Evolutionary conservation across 2,888 invertebrate genomes (phyloP), one percentile per base, ranked within the genome.

Genomic region (Copidosoma aretas): DNA sequence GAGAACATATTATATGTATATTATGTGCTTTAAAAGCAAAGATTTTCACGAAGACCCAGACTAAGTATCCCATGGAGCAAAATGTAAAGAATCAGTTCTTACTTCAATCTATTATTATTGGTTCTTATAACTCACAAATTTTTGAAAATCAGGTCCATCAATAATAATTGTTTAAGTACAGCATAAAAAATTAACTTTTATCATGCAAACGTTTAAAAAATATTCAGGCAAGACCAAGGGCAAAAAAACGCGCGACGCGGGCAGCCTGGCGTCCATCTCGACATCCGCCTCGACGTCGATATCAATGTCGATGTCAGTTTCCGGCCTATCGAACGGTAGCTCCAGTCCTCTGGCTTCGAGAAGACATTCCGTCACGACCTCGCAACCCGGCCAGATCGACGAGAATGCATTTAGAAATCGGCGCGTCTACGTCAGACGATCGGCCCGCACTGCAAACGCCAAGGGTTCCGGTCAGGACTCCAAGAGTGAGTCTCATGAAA

Each of bases 241-340:
- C 39, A 78, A 78, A 58, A 77, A 79, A 1, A 77, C 77, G 17
- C 75, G 79, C n/a, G 82, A 83, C 76, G 88, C 90, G 3, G 91
- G 91, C 19, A 93, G 93, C 1, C 84, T 93, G 24, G 82, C 81
- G 0, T 82, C 82, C 15, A 81, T 81, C 49, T 83, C 83, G 14
- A 82, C 82, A 1, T 83, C 82, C 5, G 78, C 81, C 10, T 82
- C 83, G 15, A 81, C 82, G 4, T 82, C 82, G 14, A 82, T 82
- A 56, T 82, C 83, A 0, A 86, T 87, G 85, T 86, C 87, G 4
- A 86, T 85, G 80, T 91, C 92, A 1, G 91, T 91, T 83, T 91
- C 79, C 90, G 92, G 92, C 24, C 89, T 92, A 73, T 93, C 92
- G 81, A 92, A 91, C 79, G 91, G 91, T 73, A 92, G 91, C 60